These are phyloP conservation scores for Sarotherodon lohbergeri DNA, from an alignment of 2,113 vertebrate genomes.

Conservation along the genomic window DNA sequence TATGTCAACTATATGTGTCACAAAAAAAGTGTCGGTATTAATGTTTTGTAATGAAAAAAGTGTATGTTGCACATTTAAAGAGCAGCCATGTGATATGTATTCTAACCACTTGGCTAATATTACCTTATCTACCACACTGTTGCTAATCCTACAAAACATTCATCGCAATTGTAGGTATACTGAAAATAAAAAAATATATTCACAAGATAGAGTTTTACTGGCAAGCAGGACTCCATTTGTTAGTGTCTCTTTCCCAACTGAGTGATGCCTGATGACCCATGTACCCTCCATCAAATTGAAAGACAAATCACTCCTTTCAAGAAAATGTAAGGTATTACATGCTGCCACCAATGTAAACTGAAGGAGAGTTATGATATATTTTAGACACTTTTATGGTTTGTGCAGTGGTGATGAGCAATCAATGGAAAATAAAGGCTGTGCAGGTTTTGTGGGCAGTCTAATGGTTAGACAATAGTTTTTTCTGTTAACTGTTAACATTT, in stretches of 20 bases:
- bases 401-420: not conserved
- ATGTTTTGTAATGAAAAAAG: not conserved
- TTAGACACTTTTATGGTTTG: not conserved
- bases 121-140: not conserved
- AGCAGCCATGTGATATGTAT: not conserved
- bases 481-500: no score
- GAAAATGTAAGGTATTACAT: not conserved
- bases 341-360: not conserved
- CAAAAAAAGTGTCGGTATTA: not conserved
- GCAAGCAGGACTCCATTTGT: not conserved
- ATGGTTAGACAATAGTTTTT: no score
- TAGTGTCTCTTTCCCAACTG: not conserved
- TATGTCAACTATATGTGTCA: not conserved
- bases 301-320: not conserved
- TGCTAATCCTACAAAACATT: not conserved
- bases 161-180: not conserved
- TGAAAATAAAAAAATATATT: not conserved
- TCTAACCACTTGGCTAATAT: not conserved
- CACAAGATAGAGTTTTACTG: not conserved
- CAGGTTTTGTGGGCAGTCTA: not conserved
- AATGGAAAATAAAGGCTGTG: not conserved
- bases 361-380: not conserved
- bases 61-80: not conserved
- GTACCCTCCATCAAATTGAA: not conserved
- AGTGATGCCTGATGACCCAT: not conserved